Evolutionary conservation across 2,113 vertebrate species (phyloP).

Genomic region (Nothocercus julius): DNA sequence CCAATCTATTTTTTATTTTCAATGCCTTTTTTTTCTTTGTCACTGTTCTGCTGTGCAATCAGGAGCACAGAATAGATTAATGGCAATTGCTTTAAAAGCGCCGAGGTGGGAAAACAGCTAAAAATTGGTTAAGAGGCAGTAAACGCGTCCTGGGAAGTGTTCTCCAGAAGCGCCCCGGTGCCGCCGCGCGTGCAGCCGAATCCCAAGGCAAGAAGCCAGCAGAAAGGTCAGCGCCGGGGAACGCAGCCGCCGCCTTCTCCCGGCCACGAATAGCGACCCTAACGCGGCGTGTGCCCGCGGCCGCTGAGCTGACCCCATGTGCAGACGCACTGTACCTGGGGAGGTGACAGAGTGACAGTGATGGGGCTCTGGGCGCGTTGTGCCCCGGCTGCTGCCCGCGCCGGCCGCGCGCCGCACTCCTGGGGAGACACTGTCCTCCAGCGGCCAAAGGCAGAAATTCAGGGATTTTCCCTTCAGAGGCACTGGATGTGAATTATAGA

Average conservation of each 20-base stretch:
- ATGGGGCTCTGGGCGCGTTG: constrained; percentile 27
- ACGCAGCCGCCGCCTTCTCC: constrained; percentile 36
- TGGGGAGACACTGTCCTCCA: constrained; percentile 68
- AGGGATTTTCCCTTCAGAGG: background rate
- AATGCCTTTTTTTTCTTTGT: constrained; percentile 15
- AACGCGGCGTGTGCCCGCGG: constrained; percentile 37
- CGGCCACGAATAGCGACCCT: constrained; percentile 34
- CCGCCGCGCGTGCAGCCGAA: background rate
- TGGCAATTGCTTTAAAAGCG: background rate
- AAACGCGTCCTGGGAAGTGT: background rate
- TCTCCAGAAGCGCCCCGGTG: background rate
- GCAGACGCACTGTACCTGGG: constrained; percentile 60
- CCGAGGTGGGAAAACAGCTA: background rate
- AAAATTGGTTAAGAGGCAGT: background rate
- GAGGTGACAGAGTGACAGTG: constrained; percentile 55
- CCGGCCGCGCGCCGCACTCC: constrained; percentile 23
- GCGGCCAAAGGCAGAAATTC: constrained; percentile 50
- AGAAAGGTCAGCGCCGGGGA: constrained; percentile 53
- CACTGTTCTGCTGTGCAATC: background rate
- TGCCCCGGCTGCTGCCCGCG: background rate
- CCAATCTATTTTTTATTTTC: background rate
- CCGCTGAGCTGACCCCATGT: constrained; percentile 55
- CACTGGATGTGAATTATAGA: background rate
- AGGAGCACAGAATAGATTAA: background rate
- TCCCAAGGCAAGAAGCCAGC: background rate